These are phyloP conservation scores for Erythrolamprus reginae DNA, from an alignment of 2,113 vertebrate genomes.

Conservation along the genomic window DNA sequence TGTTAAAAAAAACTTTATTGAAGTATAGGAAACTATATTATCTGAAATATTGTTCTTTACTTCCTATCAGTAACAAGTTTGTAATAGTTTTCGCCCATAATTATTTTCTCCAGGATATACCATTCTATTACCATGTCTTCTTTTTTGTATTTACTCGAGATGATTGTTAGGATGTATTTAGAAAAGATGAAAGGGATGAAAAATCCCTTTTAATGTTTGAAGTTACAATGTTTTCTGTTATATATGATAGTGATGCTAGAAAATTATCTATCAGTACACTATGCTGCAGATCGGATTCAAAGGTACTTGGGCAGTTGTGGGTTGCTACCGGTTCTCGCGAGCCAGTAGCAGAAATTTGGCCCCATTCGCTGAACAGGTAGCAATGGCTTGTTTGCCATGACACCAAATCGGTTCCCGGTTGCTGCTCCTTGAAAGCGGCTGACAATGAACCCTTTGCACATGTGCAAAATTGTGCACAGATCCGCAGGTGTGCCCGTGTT, in stretches of 20 bases:
- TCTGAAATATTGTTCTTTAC: background rate
- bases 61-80: background rate
- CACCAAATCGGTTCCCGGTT: no score
- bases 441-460: no score
- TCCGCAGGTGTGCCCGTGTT: no score
- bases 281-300: background rate
- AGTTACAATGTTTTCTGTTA: background rate
- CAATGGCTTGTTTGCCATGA: no score
- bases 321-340: no score
- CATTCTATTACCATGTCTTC: background rate
- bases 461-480: no score
- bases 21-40: background rate
- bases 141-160: background rate
- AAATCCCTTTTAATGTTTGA: background rate
- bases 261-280: background rate
- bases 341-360: no score
- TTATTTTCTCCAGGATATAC: background rate
- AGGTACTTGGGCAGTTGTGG: background rate
- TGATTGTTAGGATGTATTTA: background rate
- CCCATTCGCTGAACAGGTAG: no score
- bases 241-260: background rate
- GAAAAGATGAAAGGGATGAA: background rate
- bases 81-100: background rate
- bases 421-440: no score
- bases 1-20: slow-evolving; percentile 6